Evolutionary conservation across 2,888 invertebrate species (phyloP).

Genomic region (Enchytraeus crypticus): DNA sequence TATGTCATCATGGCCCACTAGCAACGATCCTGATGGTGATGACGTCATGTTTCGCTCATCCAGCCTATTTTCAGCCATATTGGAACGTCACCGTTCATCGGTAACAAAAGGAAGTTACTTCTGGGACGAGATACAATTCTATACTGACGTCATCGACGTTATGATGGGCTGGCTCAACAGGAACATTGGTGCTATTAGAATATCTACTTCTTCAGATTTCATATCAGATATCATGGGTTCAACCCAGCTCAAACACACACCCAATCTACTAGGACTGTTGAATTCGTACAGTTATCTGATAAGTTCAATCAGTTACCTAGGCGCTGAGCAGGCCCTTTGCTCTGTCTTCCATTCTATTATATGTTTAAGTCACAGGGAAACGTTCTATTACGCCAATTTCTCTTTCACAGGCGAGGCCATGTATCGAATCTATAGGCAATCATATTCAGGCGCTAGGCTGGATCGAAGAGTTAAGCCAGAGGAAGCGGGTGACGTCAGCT

Average conservation of each 20-base stretch:
- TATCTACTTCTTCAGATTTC: too few species aligned
- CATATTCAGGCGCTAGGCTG: not conserved
- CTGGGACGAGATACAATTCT: slow-evolving; percentile 26
- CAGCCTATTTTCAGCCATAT: slow-evolving; percentile 26
- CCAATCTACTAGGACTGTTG: not conserved
- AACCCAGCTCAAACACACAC: not conserved
- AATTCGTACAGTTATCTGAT: slow-evolving; percentile 20
- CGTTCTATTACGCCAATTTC: slow-evolving; percentile 27
- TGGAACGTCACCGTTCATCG: slow-evolving; percentile 18
- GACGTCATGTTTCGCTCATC: slow-evolving; percentile 14
- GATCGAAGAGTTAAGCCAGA: not conserved
- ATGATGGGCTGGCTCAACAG: slow-evolving; percentile 23
- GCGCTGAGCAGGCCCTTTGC: slow-evolving; percentile 27
- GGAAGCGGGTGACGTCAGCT: not conserved
- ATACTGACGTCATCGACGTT: slow-evolving; percentile 25
- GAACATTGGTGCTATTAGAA: slow-evolving; percentile 5
- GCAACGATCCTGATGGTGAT: not conserved
- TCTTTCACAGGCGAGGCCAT: slow-evolving; percentile 25
- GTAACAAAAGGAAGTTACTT: slow-evolving; percentile 24
- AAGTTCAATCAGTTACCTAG: slow-evolving; percentile 21
- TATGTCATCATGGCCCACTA: slow-evolving; percentile 1
- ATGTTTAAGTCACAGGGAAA: slow-evolving; percentile 29
- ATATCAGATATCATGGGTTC: not conserved
- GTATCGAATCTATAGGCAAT: slow-evolving; percentile 22
- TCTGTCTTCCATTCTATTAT: slow-evolving; percentile 23